Base-by-base conservation (phyloP, 2,113 vertebrate genomes). In the Apodemus speciosus region DNA sequence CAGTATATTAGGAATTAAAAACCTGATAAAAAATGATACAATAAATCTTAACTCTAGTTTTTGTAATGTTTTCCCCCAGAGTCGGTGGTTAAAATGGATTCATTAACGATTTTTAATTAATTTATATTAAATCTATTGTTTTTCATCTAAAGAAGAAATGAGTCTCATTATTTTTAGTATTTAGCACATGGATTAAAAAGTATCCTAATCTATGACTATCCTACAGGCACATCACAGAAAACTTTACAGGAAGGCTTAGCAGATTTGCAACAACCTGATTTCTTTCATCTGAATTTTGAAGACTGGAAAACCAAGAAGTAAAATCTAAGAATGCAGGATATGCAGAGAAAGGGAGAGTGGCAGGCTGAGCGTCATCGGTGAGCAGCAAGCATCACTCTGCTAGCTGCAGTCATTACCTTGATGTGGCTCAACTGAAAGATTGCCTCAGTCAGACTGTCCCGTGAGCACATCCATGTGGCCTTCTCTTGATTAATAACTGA, bases 31-130 rank as follows among this genome's bases (percentile, higher is more conserved):
- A 90, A 69, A 4, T 53, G 56, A 7, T 86, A 56, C 23, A 25
- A 46, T 94, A 27, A 56, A 69, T 25, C n/a, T 72, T 38, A 83
- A 84, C 64, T 53, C 2, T 11, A 89, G 51, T 64, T 77, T 83
- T 25, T 32, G 51, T 58, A 93, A 51, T 13, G 23, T 75, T 94
- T 85, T 56, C 2, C 4, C 38, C 40, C 66, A 38, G 62, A 94
- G 56, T 83, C 60, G 83, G 11, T 86, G 43, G 90, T 69, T 64
- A 76, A 90, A 83, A 49, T 83, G 51, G 62, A 71, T 71, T 35
- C 32, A 40, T 90, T 84, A 56, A 51, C 66, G 38, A 79, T 91
- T 91, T 88, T 64, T 81, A 95, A 86, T 89, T 35, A 92, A 89
- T 87, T 53, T 93, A 51, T 88, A 56, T 81, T 53, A 49, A 56